phyloP scores from a whole-genome alignment of 2,888 invertebrate species.

The Lordiphosa fenestrarum region DNA sequence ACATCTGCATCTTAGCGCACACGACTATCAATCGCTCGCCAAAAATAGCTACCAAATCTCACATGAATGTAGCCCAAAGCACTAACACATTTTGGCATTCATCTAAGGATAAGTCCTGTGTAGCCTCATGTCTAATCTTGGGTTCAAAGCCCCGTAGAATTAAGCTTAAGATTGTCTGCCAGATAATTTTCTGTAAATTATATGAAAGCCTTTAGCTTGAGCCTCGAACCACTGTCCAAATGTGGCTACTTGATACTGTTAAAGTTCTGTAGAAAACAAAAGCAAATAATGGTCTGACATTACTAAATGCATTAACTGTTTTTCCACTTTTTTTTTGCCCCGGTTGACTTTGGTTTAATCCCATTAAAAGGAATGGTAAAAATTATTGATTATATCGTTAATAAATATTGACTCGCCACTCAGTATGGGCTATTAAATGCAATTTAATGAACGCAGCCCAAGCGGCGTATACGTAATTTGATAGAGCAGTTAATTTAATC shows the following conservation, averaged over 20 bases:
- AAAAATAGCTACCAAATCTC: no score
- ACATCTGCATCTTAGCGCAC: no score
- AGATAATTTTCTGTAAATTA: no score
- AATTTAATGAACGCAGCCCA: slow-evolving; percentile 45
- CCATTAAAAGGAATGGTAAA: slow-evolving; percentile 42
- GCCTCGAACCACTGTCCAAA: no score
- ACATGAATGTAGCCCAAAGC: no score
- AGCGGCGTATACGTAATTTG: slow-evolving; percentile 44
- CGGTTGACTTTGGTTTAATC: slow-evolving; percentile 49
- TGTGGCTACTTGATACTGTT: background rate
- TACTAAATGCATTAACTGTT: slow-evolving; percentile 56
- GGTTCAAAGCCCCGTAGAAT: no score
- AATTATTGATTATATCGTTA: slow-evolving; percentile 65
- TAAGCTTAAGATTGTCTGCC: no score
- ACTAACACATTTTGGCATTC: no score
- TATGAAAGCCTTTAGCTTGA: no score
- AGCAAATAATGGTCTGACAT: slow-evolving; percentile 12
- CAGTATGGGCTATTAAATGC: slow-evolving; percentile 43
- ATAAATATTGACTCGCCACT: slow-evolving; percentile 56
- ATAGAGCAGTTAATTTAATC: slow-evolving; percentile 48
- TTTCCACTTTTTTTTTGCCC: slow-evolving; percentile 2
- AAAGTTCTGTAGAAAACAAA: background rate
- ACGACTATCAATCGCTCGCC: no score
- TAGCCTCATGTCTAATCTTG: no score
- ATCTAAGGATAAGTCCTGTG: no score